These are phyloP conservation scores for Sebastes dallii DNA, from an alignment of 2,797 vertebrate species.

Conservation along the genomic window DNA sequence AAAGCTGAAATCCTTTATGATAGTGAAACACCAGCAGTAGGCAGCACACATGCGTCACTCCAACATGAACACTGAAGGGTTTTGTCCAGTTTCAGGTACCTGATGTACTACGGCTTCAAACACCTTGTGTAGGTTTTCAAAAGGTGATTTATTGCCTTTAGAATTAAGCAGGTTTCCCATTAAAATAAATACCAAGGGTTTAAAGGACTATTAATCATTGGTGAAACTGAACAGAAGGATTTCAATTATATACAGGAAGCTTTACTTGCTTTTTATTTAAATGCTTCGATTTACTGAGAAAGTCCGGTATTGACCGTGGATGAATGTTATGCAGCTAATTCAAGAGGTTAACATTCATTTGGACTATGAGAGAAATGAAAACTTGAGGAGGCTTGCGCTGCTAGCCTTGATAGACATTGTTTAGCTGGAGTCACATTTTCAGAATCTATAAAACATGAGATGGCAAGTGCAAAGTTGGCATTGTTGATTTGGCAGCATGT, in stretches of 20 bases:
- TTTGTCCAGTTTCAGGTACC: neutral
- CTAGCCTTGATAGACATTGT: neutral
- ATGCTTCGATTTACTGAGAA: neutral
- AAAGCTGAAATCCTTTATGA: neutral
- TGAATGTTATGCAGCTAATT: neutral
- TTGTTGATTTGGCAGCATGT: neutral
- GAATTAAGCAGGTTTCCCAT: neutral
- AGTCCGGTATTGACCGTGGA: neutral
- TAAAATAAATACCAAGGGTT: neutral
- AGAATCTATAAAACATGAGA: neutral
- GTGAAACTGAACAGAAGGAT: neutral
- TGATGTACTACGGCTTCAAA: neutral
- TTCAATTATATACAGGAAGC: neutral
- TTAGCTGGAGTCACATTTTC: neutral
- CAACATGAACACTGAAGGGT: neutral
- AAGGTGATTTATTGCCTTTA: neutral
- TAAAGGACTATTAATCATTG: neutral
- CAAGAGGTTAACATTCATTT: neutral
- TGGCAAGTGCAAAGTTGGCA: neutral
- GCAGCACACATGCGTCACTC: neutral
- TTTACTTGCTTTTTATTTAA: neutral
- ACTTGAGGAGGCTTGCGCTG: too few species aligned
- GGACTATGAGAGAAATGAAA: neutral
- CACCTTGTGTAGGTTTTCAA: neutral
- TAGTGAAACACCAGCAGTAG: neutral